These are phyloP conservation scores for Aurelia aurita complex sp. Pacific DNA, from an alignment of 30 jellyfish, hydroid and myxozoan genomes.

Conservation along the genomic window DNA sequence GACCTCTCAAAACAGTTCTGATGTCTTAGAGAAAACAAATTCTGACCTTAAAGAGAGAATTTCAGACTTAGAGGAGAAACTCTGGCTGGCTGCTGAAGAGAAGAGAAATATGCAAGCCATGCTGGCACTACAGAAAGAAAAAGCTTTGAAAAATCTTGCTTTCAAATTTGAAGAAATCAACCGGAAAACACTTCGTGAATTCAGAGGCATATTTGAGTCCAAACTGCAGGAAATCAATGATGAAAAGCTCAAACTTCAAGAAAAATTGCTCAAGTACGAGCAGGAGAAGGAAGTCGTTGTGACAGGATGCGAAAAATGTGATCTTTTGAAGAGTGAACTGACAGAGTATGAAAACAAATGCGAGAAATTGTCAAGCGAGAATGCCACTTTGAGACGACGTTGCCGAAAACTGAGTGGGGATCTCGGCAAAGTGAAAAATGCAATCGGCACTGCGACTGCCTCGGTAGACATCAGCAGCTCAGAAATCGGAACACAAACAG, in stretches of 20 bases:
- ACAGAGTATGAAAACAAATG: background rate
- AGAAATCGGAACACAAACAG: conserved; percentile 44
- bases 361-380: conserved; percentile 16
- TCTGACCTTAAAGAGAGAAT: conserved; percentile 29
- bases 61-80: conserved; percentile 34
- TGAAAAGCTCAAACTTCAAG: conserved; percentile 53
- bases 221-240: conserved; percentile 50
- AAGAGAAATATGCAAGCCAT: conserved; percentile 45
- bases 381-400: conserved; percentile 24
- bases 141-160: conserved; percentile 58
- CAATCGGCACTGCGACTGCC: background rate
- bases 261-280: conserved; percentile 23
- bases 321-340: background rate
- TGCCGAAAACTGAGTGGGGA: conserved; percentile 57
- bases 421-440: conserved; percentile 57
- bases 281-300: background rate
- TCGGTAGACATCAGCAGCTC: background rate
- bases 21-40: background rate
- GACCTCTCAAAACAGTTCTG: no score
- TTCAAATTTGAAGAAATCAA: conserved; percentile 61
- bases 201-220: conserved; percentile 49
- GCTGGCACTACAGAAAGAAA: conserved; percentile 54
- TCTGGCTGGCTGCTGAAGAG: conserved; percentile 70
- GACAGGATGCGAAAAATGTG: conserved; percentile 3
- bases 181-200: conserved; percentile 52